A percentile compares a stretch with the other conserved stretches of the same genome.
Conservation (phyloP, 2,888 invertebrate genomes). For the Watsonalla binaria region DNA sequence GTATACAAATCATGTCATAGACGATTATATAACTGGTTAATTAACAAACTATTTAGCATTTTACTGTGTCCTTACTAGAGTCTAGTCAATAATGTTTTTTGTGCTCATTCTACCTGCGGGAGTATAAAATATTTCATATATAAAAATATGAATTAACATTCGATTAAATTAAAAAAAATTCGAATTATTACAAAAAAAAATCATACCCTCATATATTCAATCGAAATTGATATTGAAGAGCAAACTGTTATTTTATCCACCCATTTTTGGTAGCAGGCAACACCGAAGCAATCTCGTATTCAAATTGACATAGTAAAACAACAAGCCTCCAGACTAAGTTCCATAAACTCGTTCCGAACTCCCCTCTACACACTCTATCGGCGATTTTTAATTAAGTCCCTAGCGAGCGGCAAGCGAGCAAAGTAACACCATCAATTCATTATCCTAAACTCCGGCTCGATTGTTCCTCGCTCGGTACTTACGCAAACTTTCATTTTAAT, state of each 20-base stretch:
- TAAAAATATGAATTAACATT: too few species aligned
- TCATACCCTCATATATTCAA: too few species aligned
- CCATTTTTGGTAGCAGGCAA: constrained; percentile 29
- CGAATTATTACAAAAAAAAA: too few species aligned
- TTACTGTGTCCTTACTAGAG: too few species aligned
- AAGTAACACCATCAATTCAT: constrained; percentile 79
- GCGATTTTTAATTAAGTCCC: constrained; percentile 79
- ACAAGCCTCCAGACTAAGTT: constrained; percentile 71
- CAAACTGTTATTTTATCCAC: not conserved
- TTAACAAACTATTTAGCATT: too few species aligned
- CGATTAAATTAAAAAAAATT: too few species aligned
- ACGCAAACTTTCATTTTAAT: constrained; percentile 79
- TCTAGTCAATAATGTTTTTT: too few species aligned
- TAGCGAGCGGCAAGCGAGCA: constrained; percentile 70
- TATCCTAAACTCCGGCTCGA: constrained; percentile 78
- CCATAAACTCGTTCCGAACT: constrained; percentile 74
- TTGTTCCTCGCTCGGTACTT: constrained; percentile 78
- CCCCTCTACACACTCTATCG: constrained; percentile 77
- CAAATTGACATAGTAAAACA: constrained; percentile 78
- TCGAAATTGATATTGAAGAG: too few species aligned
- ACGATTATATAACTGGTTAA: too few species aligned
- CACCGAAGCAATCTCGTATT: constrained; percentile 68
- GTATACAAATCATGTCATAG: too few species aligned
- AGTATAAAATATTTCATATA: too few species aligned
- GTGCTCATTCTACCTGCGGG: too few species aligned